Evolutionary conservation across 2,888 invertebrate species (phyloP), one percentile per base, ranked within the genome.

Genomic region (Xanthostigma xanthostigma): DNA sequence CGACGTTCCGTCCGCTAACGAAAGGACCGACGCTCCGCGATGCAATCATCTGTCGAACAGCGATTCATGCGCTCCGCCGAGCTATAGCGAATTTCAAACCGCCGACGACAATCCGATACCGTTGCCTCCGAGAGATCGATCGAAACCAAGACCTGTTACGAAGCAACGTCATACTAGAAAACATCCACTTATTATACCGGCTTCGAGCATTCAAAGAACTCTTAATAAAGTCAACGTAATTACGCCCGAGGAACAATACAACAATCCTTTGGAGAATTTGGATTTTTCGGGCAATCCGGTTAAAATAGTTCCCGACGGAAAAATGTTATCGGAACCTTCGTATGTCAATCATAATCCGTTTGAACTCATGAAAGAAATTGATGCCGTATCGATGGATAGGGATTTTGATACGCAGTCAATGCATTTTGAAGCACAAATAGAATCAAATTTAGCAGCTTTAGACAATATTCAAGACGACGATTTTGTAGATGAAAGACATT

Each of bases 111-210:
- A 86, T 67, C 81, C 82, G 1, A 77, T 88, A 52, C 88, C 88
- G 1, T 65, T 90, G 53, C 89, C 89, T 1, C 87, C 89, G 0
- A 73, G 86, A 55, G 85, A 86, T 60, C 71, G 81, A 17, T 76
- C 75, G 27, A 78, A 79, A 60, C 71, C 72, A 1, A 67, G 79
- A n/a, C 71, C 78, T 51, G 73, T 78, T 9, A 73, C 71, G 36
- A 76, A 84, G 59, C 77, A 80, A 0, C 71, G 87, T 11, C 87
- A 87, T 61, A 83, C 85, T 49, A 71, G 89, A 38, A 89, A 86
- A 61, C 83, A 88, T 70, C 88, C 89, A 0, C 67, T 90, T 37
- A 79, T 88, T 45, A 82, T 87, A 56, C 84, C 86, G 3, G 75
- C 73, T 5, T 74, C 74, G 14, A 78, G 76, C 3, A 64, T 79